Conservation (phyloP, 23 tunicate genomes). For the Halocynthia aurantium region DNA sequence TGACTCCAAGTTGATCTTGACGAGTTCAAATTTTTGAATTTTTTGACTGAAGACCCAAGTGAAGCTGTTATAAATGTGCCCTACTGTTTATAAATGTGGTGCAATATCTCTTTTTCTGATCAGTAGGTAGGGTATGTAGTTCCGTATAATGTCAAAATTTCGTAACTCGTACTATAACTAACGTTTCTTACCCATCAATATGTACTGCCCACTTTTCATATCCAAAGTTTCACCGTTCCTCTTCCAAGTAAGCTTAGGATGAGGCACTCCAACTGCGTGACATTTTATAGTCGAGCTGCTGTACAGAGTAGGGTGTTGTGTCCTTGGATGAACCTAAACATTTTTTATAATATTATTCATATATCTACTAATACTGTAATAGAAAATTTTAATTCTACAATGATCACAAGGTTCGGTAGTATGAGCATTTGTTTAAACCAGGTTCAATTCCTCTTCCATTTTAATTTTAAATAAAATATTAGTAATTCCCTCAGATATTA, state of each 20-base stretch:
- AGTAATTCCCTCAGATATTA: background rate
- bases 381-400: background rate
- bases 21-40: too few relatives aligned
- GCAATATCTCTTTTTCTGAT: too few relatives aligned
- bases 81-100: too few relatives aligned
- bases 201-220: conserved; percentile 28
- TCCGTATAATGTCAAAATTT: too few relatives aligned
- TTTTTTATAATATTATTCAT: too few relatives aligned
- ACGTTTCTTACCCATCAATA: conserved; percentile 38
- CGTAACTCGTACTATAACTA: background rate
- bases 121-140: too few relatives aligned
- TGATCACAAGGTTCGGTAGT: too few relatives aligned
- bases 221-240: conserved; percentile 37
- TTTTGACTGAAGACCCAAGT: too few relatives aligned
- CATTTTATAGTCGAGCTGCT: conserved; percentile 55
- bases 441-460: background rate
- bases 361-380: background rate
- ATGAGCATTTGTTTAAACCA: too few relatives aligned
- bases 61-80: too few relatives aligned
- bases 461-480: too few relatives aligned
- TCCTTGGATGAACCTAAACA: conserved; percentile 38
- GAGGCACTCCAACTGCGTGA: conserved; percentile 52
- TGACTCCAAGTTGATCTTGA: too few relatives aligned
- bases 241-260: conserved; percentile 56
- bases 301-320: conserved; percentile 24